Conservation (phyloP, 1,140 invertebrate species). For the Brachionus sp. region DNA sequence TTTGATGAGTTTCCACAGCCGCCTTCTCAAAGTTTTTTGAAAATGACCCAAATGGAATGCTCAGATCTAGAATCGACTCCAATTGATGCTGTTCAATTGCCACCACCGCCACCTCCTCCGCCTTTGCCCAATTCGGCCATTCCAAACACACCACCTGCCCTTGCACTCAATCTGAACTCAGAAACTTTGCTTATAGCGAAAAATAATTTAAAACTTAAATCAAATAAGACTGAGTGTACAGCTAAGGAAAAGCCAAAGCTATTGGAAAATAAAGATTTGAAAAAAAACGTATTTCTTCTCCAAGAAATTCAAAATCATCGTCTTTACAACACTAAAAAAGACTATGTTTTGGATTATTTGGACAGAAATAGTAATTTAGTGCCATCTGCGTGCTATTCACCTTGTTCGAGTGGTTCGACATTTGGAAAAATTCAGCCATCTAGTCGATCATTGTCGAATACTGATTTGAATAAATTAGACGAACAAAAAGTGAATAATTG, state of each 20-base stretch:
- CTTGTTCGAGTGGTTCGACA: neutral
- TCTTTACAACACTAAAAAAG: slow-evolving; percentile 42
- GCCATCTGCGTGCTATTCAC: neutral
- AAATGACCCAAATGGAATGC: slow-evolving; percentile 31
- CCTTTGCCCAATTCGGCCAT: neutral
- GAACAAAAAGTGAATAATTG: neutral
- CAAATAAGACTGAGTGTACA: neutral
- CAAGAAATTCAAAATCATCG: slow-evolving; percentile 45
- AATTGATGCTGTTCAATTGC: neutral
- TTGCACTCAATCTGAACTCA: neutral
- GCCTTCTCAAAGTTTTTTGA: slow-evolving; percentile 28
- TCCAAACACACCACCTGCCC: neutral
- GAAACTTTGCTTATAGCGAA: slow-evolving; percentile 32
- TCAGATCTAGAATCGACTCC: neutral
- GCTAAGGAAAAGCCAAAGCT: neutral
- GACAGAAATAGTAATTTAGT: slow-evolving; percentile 20
- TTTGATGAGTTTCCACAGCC: slow-evolving; percentile 37
- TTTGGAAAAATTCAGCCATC: neutral
- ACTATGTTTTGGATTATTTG: slow-evolving; percentile 44
- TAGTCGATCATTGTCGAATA: slow-evolving; percentile 4
- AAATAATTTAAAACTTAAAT: slow-evolving; percentile 8
- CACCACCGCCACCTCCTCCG: slow-evolving; percentile 12
- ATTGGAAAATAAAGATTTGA: neutral
- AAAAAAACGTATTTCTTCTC: slow-evolving; percentile 31
- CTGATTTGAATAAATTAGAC: neutral